A percentile compares a stretch with the other conserved stretches of the same genome.
These are phyloP conservation scores for Diplazon laetatorius DNA, from an alignment of 2,888 invertebrate species.

Conservation along the genomic window DNA sequence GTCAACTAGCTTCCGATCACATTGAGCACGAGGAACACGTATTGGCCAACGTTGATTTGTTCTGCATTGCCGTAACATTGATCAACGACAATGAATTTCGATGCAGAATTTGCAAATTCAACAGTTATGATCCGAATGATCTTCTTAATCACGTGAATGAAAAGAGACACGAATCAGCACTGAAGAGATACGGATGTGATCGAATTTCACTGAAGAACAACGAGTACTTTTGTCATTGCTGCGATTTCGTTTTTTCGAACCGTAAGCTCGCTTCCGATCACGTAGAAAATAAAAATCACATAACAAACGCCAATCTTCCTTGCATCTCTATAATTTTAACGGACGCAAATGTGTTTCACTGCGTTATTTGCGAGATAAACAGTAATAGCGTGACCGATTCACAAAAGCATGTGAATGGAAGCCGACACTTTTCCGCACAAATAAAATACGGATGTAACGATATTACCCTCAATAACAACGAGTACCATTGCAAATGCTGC, in stretches of 20 bases:
- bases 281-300: too few relatives aligned
- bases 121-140: too few relatives aligned
- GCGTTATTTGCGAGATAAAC: neutral
- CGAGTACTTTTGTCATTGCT: too few relatives aligned
- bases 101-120: too few relatives aligned
- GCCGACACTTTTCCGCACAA: neutral
- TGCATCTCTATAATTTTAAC: neutral
- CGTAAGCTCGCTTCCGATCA: too few relatives aligned
- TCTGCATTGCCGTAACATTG: neutral
- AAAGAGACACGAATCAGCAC: too few relatives aligned
- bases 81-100: too few relatives aligned
- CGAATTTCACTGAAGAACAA: too few relatives aligned
- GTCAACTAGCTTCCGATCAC: neutral
- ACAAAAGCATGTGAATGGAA: neutral
- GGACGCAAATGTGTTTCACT: neutral
- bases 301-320: neutral
- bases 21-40: neutral
- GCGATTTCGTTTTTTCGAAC: too few relatives aligned
- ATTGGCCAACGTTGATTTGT: neutral
- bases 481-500: slow-evolving; percentile 27
- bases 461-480: neutral
- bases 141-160: too few relatives aligned
- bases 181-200: too few relatives aligned
- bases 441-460: neutral
- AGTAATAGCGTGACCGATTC: neutral